phyloP scores from a whole-genome alignment of 2,113 vertebrate genomes.

The Charadrius vociferus region DNA sequence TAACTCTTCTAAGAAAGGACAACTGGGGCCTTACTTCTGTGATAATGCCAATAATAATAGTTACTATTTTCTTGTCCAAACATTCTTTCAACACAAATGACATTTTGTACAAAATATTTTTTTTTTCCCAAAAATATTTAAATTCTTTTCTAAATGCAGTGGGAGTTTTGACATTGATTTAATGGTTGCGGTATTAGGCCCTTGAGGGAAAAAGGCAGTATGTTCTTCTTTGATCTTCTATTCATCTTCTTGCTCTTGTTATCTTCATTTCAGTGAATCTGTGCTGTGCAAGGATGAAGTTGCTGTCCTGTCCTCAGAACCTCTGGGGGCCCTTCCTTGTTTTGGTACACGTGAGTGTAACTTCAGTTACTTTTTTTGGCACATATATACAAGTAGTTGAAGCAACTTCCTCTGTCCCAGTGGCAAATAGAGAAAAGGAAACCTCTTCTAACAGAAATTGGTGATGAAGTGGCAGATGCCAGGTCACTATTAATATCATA shows the following conservation, averaged over 20 bases:
- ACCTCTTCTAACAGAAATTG: neutral
- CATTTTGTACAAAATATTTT: constrained; percentile 19
- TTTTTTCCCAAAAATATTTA: constrained; percentile 19
- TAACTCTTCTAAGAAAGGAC: constrained; percentile 62
- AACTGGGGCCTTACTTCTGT: neutral
- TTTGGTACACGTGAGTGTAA: neutral
- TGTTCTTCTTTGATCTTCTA: neutral
- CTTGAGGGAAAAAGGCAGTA: neutral
- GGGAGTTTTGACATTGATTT: constrained; percentile 25
- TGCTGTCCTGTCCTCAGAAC: neutral
- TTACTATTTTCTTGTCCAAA: constrained; percentile 8
- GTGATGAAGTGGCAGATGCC: neutral
- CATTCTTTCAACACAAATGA: neutral
- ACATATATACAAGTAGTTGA: neutral
- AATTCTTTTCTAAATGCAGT: constrained; percentile 29
- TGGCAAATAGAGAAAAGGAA: neutral
- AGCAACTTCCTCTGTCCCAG: neutral
- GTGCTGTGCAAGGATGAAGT: neutral
- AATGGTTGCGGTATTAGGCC: neutral
- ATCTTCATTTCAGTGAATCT: neutral
- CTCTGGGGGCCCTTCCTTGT: neutral
- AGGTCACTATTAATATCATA: neutral
- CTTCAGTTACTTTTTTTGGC: neutral
- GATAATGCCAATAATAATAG: constrained; percentile 48
- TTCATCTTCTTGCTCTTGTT: neutral